phyloP scores from a whole-genome alignment of 2,888 invertebrate genomes.

The Agrilus biguttatus region DNA sequence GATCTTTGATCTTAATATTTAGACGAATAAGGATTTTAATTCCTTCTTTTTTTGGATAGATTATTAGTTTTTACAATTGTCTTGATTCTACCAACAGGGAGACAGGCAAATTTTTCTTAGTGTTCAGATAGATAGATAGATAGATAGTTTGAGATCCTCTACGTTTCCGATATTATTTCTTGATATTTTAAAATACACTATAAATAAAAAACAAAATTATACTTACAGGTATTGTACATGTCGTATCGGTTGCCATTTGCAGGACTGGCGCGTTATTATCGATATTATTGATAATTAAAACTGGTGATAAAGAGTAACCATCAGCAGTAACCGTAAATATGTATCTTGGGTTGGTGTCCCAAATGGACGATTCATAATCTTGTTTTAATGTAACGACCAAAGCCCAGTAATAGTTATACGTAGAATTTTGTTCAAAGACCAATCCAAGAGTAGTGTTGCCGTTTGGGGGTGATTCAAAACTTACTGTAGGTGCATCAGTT shows the following conservation, averaged over 20 bases:
- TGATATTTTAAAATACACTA: no score
- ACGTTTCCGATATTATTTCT: not conserved
- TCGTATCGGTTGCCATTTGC: not conserved
- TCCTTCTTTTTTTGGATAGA: no score
- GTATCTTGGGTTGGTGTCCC: not conserved
- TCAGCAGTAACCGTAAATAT: not conserved
- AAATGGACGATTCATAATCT: conserved; percentile 1
- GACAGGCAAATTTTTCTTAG: no score
- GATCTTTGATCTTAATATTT: no score
- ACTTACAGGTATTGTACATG: conserved; percentile 5
- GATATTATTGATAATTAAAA: conserved; percentile 2
- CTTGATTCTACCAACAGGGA: no score
- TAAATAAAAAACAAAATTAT: not conserved
- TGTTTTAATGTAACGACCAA: conserved; percentile 1
- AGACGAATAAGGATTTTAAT: no score
- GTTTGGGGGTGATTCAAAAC: not conserved
- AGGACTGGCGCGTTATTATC: conserved; percentile 4
- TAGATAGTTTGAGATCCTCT: not conserved
- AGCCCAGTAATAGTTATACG: not conserved
- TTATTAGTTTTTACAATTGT: no score
- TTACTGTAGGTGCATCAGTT: not conserved
- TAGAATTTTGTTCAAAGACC: not conserved
- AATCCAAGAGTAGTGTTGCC: conserved; percentile 1
- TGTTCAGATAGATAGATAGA: no score
- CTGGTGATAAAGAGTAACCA: not conserved